phyloP scores from a whole-genome alignment of 35 echinoderm and acorn worm species.

The Nesometra sesokonis region DNA sequence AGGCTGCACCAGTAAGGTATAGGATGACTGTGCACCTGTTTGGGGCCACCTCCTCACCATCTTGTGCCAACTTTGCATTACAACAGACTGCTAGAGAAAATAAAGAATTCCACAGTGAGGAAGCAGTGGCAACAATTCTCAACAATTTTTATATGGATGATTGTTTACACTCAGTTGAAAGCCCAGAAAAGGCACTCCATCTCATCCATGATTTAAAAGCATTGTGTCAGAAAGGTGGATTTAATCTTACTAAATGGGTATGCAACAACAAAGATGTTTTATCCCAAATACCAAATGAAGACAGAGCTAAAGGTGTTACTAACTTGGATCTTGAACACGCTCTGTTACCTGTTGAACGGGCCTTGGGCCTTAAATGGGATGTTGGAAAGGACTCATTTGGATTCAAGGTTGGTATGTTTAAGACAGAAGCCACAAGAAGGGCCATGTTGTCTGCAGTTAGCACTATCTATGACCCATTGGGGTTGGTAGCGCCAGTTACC shows the following conservation, averaged over 20 bases:
- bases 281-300: constrained; percentile 26
- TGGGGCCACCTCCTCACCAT: constrained; percentile 39
- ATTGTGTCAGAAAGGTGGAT: constrained; percentile 42
- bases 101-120: not conserved
- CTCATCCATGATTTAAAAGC: constrained; percentile 12
- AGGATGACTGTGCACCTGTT: constrained; percentile 49
- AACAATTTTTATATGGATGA: constrained; percentile 51
- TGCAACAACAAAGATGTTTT: constrained; percentile 38
- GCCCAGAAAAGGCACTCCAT: constrained; percentile 1
- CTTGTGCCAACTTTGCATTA: constrained; percentile 37
- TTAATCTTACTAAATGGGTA: constrained; percentile 59
- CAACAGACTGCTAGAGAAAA: constrained; percentile 25
- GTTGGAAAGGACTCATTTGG: constrained; percentile 26
- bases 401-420: constrained; percentile 9
- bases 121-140: constrained; percentile 16
- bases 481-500: constrained; percentile 24
- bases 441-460: constrained; percentile 31
- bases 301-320: constrained; percentile 30
- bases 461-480: constrained; percentile 48
- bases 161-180: constrained; percentile 28
- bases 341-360: constrained; percentile 35
- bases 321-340: constrained; percentile 33
- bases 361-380: constrained; percentile 56
- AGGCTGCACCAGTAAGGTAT: constrained; percentile 7
- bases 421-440: constrained; percentile 23